phyloP scores from a whole-genome alignment of 2,888 invertebrate species.

The Gymnocheta viridis region DNA sequence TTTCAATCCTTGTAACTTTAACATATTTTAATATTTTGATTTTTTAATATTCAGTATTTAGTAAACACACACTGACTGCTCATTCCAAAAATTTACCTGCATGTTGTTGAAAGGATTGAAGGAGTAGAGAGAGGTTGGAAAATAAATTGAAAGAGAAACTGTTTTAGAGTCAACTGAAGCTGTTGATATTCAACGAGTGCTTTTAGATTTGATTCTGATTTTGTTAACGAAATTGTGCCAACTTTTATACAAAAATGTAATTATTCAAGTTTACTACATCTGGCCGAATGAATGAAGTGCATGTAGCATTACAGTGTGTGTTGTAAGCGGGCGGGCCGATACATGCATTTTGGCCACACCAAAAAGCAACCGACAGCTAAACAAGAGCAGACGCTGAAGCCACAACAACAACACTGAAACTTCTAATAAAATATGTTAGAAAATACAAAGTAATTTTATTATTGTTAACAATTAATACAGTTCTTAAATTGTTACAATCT shows the following conservation, averaged over 20 bases:
- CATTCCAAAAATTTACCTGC: slow-evolving; percentile 77
- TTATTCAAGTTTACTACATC: slow-evolving; percentile 23
- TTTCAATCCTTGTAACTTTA: no score
- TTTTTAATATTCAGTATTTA: no score
- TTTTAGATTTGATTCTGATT: slow-evolving; percentile 80
- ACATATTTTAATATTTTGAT: no score
- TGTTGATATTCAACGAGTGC: slow-evolving; percentile 79
- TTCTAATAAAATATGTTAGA: not conserved
- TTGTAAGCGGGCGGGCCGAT: not conserved
- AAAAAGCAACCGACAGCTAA: slow-evolving; percentile 42
- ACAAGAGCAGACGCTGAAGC: slow-evolving; percentile 26
- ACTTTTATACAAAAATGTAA: slow-evolving; percentile 78
- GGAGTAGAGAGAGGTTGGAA: slow-evolving; percentile 62
- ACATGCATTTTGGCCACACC: slow-evolving; percentile 55
- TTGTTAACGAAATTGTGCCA: slow-evolving; percentile 78
- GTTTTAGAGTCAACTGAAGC: slow-evolving; percentile 59
- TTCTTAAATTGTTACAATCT: no score
- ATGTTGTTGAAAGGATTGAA: slow-evolving; percentile 76
- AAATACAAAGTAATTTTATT: no score
- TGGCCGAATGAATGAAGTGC: not conserved
- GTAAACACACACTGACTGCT: no score
- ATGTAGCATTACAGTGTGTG: slow-evolving; percentile 13
- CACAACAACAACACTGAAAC: not conserved
- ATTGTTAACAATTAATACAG: no score
- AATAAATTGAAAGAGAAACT: slow-evolving; percentile 47